These are phyloP conservation scores for Drosophila mayri DNA, from an alignment of 1,140 invertebrate species.

Conservation along the genomic window DNA sequence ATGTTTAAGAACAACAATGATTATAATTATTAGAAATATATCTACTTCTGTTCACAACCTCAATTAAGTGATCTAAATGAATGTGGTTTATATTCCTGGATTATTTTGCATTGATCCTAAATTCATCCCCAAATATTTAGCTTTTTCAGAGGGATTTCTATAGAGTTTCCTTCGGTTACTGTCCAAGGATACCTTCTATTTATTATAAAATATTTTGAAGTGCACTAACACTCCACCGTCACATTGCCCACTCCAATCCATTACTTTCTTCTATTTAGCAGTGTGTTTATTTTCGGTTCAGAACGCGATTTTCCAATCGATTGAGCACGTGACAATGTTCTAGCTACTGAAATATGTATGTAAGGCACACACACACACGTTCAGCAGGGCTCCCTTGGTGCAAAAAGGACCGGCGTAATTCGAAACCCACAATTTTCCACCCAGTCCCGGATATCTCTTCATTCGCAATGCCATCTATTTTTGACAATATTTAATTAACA, in stretches of 20 bases:
- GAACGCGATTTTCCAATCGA: conserved; percentile 83
- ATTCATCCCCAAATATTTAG: too few relatives aligned
- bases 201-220: not conserved
- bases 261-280: conserved; percentile 75
- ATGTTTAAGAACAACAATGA: too few relatives aligned
- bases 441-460: conserved; percentile 20
- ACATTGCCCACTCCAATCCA: conserved; percentile 36
- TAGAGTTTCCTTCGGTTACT: not conserved
- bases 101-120: too few relatives aligned
- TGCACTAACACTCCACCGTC: conserved; percentile 11
- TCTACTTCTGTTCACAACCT: too few relatives aligned
- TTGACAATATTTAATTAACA: conserved; percentile 78
- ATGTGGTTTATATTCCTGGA: too few relatives aligned
- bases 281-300: conserved; percentile 82
- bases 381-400: conserved; percentile 7
- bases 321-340: conserved; percentile 78
- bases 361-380: conserved; percentile 26
- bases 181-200: too few relatives aligned
- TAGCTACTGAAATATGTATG: conserved; percentile 65
- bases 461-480: conserved; percentile 65
- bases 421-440: conserved; percentile 39
- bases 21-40: too few relatives aligned
- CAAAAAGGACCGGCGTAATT: conserved; percentile 56
- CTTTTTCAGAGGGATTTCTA: not conserved
- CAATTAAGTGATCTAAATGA: too few relatives aligned